Evolutionary conservation across 2,113 vertebrate genomes (phyloP), one percentile per base, ranked within the genome.

Genomic region (Ictalurus furcatus): DNA sequence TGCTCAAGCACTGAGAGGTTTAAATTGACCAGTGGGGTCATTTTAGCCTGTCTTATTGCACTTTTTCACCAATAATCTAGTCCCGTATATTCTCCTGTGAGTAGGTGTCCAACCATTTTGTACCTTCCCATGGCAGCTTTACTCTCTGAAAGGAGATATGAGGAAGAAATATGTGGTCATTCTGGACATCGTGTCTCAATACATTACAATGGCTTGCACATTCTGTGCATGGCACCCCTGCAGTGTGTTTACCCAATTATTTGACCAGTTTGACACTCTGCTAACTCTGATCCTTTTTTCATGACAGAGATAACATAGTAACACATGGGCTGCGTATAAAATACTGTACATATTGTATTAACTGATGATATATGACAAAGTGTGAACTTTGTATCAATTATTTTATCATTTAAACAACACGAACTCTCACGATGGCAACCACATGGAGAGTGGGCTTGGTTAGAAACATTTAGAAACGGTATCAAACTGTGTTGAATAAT

Each of bases 401-500:
- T 44, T 76, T 25, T 74, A 40, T 21, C 23, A 44, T 74, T 44
- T 0, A 48, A n/a, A 48, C 9, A 80, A 30, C 4, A 56, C 30
- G 21, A 56, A 54, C 2, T 30, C 7, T 28, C 5, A 19, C 12
- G 9, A 19, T 78, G 73, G 37, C 34, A 79, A 28, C 37, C 71
- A 0, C 44, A n/a, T 48, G 28, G 28, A 52, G 13, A 52, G 7
- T 56, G 48, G 6, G 63, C 86, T 71, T 88, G 3, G 17, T 37
- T 34, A 40, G 23, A 44, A 80, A 86, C 37, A 54, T 25, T 61
- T 40, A 8, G 44, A 69, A 76, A 58, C 7, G 4, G 61, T 82
- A 48, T 58, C 40, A 81, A 90, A 92, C 92, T 93, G 91, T n/a
- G 90, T 92, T 93, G 82, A 88, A 90, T 28, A 82, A 81, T 63